Base-by-base conservation (phyloP, 2,797 vertebrate genomes). In the Masticophis lateralis region DNA sequence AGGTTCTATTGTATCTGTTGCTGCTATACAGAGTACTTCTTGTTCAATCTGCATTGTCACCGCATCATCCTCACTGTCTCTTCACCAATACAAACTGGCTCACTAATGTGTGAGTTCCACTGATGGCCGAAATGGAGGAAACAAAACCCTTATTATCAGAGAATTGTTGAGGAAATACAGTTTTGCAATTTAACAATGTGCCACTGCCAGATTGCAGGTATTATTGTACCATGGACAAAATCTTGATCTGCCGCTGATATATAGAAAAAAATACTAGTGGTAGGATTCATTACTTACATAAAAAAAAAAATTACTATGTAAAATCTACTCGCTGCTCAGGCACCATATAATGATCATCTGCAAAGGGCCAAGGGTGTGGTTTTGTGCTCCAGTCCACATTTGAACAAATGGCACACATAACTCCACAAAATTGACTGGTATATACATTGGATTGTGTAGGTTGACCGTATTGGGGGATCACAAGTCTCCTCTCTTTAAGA, bases 401-500 rank as follows among this genome's bases (percentile, higher is more conserved):
- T 55, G 18, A 51, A 59, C 51, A 83, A 55, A 11, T 56, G 86
- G 47, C 53, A 63, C 2, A 5, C 2, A 9, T 25, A 86, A 53
- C 20, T 83, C 9, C 74, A 47, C 32, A 74, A 74, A 37, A 18
- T 37, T 83, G 37, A 47, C 37, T 43, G 37, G 74, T 79, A 79
- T 79, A 37, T 43, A 22, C 20, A 25, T 83, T 47, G 37, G 74
- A 25, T 91, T 63, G 61, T 66, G 32, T 56, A 59, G 90, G 43
- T 53, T 86, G 93, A 32, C 51, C n/a, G 56, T 61, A 86, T 86
- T 59, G 28, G 59, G 66, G 53, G 55, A 28, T 91, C 60, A 90
- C 53, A 74, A 92, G 28, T 90, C 60, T 89, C 28, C 22, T 86
- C 59, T 92, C 47, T 90, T 63, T 87, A 51, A 92, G 60, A 92